Conservation (phyloP, 2,797 vertebrate species). For the Tangara arthus region DNA sequence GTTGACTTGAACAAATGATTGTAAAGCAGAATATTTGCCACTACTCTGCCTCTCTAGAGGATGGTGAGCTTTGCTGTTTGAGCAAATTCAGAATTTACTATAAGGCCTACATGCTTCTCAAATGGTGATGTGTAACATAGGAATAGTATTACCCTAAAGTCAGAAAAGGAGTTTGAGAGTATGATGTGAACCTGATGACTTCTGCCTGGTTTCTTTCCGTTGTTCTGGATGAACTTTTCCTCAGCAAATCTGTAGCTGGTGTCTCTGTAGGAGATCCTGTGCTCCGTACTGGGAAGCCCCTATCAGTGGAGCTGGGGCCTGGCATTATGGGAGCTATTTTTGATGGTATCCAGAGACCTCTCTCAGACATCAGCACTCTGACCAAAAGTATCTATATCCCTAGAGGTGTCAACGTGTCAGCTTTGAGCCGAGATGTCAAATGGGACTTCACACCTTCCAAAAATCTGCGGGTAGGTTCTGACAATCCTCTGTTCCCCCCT, state of each 20-base stretch:
- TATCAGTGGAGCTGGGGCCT: conserved; percentile 95
- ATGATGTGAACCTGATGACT: background rate
- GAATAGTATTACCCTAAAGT: background rate
- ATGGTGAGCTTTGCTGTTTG: background rate
- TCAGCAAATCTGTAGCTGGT: conserved; percentile 84
- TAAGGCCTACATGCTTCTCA: background rate
- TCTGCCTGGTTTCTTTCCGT: background rate
- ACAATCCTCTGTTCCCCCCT: background rate
- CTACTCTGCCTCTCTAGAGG: background rate
- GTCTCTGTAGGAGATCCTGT: conserved; percentile 97
- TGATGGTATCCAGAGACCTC: conserved; percentile 96
- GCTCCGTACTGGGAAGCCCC: conserved; percentile 94
- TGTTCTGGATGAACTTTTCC: conserved; percentile 70
- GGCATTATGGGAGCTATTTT: conserved; percentile 99
- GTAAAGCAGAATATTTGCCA: background rate
- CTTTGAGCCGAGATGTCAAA: conserved; percentile 90
- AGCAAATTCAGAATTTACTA: background rate
- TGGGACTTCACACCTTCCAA: conserved; percentile 93
- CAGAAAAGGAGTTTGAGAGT: background rate
- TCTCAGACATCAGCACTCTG: conserved; percentile 91
- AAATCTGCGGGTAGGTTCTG: conserved; percentile 84
- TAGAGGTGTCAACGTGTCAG: conserved; percentile 93
- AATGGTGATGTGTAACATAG: background rate
- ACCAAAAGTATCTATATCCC: conserved; percentile 98
- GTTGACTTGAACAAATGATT: background rate